A percentile compares a stretch with the other conserved stretches of the same genome.
Conservation (phyloP, 1,140 invertebrate genomes). For the Teleogryllus occipitalis region DNA sequence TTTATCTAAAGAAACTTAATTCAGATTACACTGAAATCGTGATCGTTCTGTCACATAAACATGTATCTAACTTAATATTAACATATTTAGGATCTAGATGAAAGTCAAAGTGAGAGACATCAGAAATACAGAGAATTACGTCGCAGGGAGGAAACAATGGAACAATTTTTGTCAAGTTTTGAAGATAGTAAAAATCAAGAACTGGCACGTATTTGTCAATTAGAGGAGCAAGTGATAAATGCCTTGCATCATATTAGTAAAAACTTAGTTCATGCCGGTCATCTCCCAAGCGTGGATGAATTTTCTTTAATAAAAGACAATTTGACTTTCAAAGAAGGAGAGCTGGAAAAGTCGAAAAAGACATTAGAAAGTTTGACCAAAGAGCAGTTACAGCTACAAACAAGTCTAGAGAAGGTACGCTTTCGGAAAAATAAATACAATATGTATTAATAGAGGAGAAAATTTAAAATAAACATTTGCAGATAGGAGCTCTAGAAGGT, state of each 20-base stretch:
- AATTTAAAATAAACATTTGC: neutral
- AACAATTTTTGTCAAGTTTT: conserved; percentile 64
- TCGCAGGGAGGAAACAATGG: conserved; percentile 74
- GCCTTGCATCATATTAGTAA: conserved; percentile 45
- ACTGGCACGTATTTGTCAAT: conserved; percentile 41
- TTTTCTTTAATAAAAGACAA: conserved; percentile 44
- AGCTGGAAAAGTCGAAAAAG: conserved; percentile 44
- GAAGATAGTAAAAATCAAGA: conserved; percentile 60
- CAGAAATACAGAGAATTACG: conserved; percentile 70
- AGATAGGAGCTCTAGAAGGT: conserved; percentile 15
- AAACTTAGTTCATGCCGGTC: conserved; percentile 40
- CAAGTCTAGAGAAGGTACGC: conserved; percentile 34
- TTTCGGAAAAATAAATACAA: too few species aligned
- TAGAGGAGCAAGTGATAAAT: conserved; percentile 46
- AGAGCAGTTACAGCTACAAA: conserved; percentile 43
- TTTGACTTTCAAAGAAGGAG: conserved; percentile 46
- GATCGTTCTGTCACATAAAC: too few species aligned
- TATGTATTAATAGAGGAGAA: too few species aligned
- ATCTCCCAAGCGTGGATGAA: conserved; percentile 38
- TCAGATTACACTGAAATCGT: too few species aligned
- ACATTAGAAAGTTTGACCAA: conserved; percentile 42
- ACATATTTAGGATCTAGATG: conserved; percentile 55
- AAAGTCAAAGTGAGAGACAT: conserved; percentile 66
- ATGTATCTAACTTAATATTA: too few species aligned
- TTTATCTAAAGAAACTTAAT: too few species aligned